A percentile compares a stretch with the other conserved stretches of the same genome.
Evolutionary conservation across 2,113 vertebrate species (phyloP).

Genomic region (Scalopus aquaticus): DNA sequence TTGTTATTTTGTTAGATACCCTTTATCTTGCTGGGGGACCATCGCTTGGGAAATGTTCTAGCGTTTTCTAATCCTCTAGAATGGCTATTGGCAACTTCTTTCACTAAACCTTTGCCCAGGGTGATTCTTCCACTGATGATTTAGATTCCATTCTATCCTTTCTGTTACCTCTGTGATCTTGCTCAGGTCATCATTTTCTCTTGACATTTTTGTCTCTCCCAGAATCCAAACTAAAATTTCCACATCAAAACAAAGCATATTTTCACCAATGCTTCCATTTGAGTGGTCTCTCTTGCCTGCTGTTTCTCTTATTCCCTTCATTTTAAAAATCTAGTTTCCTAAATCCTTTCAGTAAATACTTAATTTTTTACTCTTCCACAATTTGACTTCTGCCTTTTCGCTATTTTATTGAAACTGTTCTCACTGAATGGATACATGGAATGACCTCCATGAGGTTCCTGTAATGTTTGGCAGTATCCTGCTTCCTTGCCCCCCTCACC

Average conservation of each 20-base stretch:
- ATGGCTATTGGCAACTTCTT: background rate
- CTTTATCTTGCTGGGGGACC: background rate
- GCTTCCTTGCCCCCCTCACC: no score
- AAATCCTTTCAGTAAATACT: background rate
- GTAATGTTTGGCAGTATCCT: background rate
- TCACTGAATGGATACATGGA: background rate
- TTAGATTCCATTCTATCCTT: background rate
- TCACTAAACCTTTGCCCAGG: background rate
- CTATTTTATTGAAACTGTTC: background rate
- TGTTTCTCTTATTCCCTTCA: background rate
- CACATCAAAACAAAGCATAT: background rate
- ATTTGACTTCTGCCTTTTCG: background rate
- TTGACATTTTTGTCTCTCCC: background rate
- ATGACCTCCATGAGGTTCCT: background rate
- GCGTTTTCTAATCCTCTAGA: background rate
- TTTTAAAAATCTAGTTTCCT: background rate
- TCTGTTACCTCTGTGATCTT: background rate
- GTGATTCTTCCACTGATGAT: background rate
- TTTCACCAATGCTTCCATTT: background rate
- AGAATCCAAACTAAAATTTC: background rate
- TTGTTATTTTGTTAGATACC: background rate
- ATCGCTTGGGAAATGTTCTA: background rate
- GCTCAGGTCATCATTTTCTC: background rate
- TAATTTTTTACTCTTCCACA: background rate
- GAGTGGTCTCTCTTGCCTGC: background rate